phyloP scores from a whole-genome alignment of 2,888 invertebrate genomes.

The Sarcophaga variegata region DNA sequence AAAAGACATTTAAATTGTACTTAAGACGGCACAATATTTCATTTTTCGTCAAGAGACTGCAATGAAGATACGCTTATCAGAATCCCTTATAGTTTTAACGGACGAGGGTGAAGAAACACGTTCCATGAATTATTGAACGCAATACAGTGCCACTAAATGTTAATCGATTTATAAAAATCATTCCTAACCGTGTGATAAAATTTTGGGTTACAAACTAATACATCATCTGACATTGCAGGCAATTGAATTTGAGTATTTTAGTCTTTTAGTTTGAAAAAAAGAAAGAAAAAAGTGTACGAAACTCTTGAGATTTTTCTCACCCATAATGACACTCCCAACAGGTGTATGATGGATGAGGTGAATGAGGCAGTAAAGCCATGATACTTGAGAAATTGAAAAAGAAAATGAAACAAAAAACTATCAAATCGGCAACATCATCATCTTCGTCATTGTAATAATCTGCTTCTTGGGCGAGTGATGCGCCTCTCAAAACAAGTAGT shows the following conservation, averaged over 20 bases:
- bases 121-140: too few species aligned
- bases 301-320: conserved; percentile 1
- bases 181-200: neutral
- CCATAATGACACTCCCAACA: conserved; percentile 37
- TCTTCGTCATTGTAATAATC: conserved; percentile 34
- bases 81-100: too few species aligned
- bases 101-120: too few species aligned
- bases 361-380: neutral
- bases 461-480: conserved; percentile 29
- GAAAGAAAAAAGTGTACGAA: neutral
- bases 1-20: too few species aligned
- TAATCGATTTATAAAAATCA: too few species aligned
- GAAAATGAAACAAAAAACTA: neutral
- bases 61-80: too few species aligned
- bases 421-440: conserved; percentile 34
- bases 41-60: too few species aligned
- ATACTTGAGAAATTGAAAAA: conserved; percentile 32
- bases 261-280: neutral
- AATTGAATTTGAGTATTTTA: neutral
- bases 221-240: neutral
- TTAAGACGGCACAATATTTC: too few species aligned
- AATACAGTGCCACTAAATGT: too few species aligned
- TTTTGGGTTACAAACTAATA: neutral
- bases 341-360: conserved; percentile 28
- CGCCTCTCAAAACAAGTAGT: conserved; percentile 46